Conservation (phyloP, 2,797 vertebrate genomes). For the Spinus olivaceus region DNA sequence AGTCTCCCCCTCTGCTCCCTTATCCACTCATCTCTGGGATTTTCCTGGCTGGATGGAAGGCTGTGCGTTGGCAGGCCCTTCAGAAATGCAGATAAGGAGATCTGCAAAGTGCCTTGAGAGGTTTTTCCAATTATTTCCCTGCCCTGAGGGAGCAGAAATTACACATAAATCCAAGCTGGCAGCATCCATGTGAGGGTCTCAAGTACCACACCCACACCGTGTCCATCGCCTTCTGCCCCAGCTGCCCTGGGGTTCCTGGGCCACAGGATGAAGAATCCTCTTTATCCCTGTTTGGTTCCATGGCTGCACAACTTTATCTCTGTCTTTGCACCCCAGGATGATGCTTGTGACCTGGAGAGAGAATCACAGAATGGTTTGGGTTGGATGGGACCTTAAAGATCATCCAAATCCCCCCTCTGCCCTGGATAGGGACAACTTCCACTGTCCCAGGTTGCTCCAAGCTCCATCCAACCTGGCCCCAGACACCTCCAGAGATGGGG, state of each 20-base stretch:
- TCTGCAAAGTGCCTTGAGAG: neutral
- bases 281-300: neutral
- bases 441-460: neutral
- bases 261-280: neutral
- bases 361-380: neutral
- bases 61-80: neutral
- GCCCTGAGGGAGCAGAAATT: neutral
- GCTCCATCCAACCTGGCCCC: accelerated
- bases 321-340: neutral
- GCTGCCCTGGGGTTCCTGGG: neutral
- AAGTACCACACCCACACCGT: accelerated
- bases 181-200: neutral
- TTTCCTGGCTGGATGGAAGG: neutral
- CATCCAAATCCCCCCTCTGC: accelerated
- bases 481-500: neutral
- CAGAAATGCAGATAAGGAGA: neutral
- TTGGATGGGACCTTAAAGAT: neutral
- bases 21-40: neutral
- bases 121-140: neutral
- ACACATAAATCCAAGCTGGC: neutral
- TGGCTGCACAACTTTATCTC: neutral
- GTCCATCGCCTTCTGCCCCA: neutral
- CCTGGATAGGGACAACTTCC: neutral
- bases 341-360: accelerated
- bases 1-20: neutral